Evolutionary conservation across 2,888 invertebrate species (phyloP), one percentile per base, ranked within the genome.

Genomic region (Odontothrips loti): DNA sequence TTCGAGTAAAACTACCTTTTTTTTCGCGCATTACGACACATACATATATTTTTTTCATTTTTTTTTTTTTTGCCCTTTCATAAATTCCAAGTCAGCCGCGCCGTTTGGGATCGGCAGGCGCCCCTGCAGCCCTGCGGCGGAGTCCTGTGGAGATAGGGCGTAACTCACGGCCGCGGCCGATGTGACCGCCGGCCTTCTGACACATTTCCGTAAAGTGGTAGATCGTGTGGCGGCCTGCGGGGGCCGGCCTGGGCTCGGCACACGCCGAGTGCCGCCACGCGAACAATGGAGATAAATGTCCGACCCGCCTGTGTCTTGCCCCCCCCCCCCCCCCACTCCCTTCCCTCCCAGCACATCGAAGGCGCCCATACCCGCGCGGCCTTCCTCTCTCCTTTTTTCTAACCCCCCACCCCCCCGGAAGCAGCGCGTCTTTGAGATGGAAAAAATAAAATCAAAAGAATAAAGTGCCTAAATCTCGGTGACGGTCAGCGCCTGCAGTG

Each of bases 251-350:
- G 34, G 34, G 34, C 34, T 6, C 34, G 34, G 34, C 34, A 43
- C 34, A 43, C 34, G 34, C 34, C 34, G 34, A 43, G 34, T 43
- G 34, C 34, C 34, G 6, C 34, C 34, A 43, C 58, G 58, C 58
- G 58, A 58, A 75, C 68, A 75, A 75, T 75, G 68, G 68, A 75
- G 68, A 75, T 75, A 75, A 75, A 75, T 75, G 68, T 75, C 68
- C 23, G 12, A 17, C 20, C 58, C 58, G 20, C 58, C 51, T 51
- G 58, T n/a, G 6, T 15, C 58, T 17, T 2, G 15, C 58, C 58
- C 6, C 58, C 15, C 58, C 12, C 12, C 6, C 48, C 48, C 48
- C n/a, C 15, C 48, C 48, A 48, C 48, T 15, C 48, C 48, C 48
- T 15, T 48, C 48, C 15, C 48, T n/a, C 48, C 9, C 48, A 48